These are phyloP conservation scores for Camponotus vicinus DNA, from an alignment of 1,140 invertebrate species.

Conservation along the genomic window DNA sequence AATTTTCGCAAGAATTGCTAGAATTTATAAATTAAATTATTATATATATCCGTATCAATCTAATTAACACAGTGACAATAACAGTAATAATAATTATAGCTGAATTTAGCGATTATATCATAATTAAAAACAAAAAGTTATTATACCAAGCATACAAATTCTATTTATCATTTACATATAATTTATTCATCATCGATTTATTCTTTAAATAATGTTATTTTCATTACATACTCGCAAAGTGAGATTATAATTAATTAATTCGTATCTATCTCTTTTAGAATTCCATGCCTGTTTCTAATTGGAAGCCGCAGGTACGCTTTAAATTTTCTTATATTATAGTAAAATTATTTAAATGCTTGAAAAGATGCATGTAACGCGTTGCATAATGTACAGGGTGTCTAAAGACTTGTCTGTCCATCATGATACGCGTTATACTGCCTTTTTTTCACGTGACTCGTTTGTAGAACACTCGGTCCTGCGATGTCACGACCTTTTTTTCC, in stretches of 20 bases:
- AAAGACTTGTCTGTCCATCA: not conserved
- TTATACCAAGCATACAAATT: not conserved
- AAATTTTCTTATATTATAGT: not conserved
- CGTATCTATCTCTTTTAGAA: conserved; percentile 20
- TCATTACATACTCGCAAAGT: not conserved
- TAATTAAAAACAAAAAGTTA: not conserved
- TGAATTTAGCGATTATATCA: not conserved
- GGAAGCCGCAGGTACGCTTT: conserved; percentile 37
- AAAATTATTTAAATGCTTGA: not conserved
- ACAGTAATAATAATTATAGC: not conserved
- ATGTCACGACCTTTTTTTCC: conserved; percentile 19
- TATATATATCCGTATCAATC: too few species aligned
- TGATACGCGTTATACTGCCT: conserved; percentile 5
- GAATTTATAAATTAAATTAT: not conserved
- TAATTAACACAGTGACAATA: too few species aligned
- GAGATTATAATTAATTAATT: conserved; percentile 3
- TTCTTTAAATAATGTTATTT: not conserved
- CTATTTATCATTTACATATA: not conserved
- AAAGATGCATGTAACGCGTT: not conserved
- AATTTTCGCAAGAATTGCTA: not conserved
- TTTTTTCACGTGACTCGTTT: not conserved
- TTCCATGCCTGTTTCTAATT: not conserved
- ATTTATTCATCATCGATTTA: not conserved
- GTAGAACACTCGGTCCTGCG: not conserved
- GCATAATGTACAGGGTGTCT: not conserved